Evolutionary conservation across 2,113 vertebrate species (phyloP), one percentile per base, ranked within the genome.

Genomic region (Sinocyclocheilus rhinocerous): DNA sequence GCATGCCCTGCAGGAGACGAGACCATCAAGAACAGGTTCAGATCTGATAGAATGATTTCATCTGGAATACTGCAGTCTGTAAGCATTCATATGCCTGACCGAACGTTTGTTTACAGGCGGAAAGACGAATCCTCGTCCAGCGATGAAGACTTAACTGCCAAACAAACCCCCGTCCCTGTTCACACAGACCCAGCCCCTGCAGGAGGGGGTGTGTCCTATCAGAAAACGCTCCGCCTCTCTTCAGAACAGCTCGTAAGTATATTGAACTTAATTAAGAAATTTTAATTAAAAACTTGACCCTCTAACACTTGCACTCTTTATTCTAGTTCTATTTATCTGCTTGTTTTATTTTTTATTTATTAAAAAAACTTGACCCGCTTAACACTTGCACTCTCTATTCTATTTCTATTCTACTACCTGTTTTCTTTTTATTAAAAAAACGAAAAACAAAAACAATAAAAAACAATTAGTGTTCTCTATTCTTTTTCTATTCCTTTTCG

Each of bases 71-170:
- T 12, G 4, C 55, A 2, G 24, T 89, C 15, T 88, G 18, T 26
- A 55, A 70, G 7, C 12, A 2, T 55, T 77, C 9, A 20, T 52
- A 52, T 2, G 8, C 29, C 16, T 69, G 42, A 80, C 61, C n/a
- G 16, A 48, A 48, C 2, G 1, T 7, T 36, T 83, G 26, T 86
- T 92, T 90, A n/a, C 88, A 98, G 98, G 87, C 93, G 93, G 70
- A 96, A 96, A 91, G 97, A 98, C 36, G 97, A 98, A 59, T 97
- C 97, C 0, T 99, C 97, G 42, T 98, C 98, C 26, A 98, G 97
- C 0, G 97, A 99, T 6, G 98, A 99, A 81, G 97, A 99, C 4
- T 87, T 92, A 9, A 90, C 92, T n/a, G 85, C 92, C 91, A 95
- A 93, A 78, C 95, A 95, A 90, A 92, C 90, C 86, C 88, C 91